A percentile compares a stretch with the other conserved stretches of the same genome.
Conservation (phyloP, 2,113 vertebrate genomes). For the Petrocephalus microphthalmus region DNA sequence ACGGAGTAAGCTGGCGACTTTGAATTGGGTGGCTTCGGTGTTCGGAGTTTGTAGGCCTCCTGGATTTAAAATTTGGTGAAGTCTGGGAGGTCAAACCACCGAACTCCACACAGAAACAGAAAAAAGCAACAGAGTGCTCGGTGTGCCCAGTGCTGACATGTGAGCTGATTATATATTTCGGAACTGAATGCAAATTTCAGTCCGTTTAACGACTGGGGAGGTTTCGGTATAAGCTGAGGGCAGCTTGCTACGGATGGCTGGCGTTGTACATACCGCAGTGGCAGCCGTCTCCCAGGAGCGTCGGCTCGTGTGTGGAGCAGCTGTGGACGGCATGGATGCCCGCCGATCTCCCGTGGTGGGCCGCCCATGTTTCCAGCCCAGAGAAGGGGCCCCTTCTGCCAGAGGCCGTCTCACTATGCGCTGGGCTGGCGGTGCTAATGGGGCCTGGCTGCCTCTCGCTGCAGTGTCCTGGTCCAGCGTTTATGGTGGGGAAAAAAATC, state of each 20-base stretch:
- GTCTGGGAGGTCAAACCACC: neutral
- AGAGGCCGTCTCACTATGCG: neutral
- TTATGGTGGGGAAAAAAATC: neutral
- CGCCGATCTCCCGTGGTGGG: neutral
- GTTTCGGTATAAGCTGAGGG: neutral
- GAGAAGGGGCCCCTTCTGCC: neutral
- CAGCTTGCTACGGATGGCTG: neutral
- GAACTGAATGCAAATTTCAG: neutral
- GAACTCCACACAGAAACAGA: neutral
- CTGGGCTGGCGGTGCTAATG: neutral
- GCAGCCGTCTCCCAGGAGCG: neutral
- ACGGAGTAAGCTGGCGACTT: neutral
- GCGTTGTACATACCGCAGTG: neutral
- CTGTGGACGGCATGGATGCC: neutral
- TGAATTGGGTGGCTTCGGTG: neutral
- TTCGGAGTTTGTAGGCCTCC: neutral
- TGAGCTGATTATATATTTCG: neutral
- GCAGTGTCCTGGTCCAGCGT: neutral
- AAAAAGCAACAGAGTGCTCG: neutral
- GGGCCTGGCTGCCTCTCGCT: neutral
- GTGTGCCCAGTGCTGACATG: neutral
- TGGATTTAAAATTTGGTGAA: neutral
- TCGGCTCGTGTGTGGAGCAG: neutral
- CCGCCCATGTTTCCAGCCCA: neutral
- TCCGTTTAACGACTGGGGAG: neutral